Percentiles rank a stretch among this genome's conserved stretches.
phyloP scores from a whole-genome alignment of 1,140 invertebrate genomes.

The Hetaerina americana region DNA sequence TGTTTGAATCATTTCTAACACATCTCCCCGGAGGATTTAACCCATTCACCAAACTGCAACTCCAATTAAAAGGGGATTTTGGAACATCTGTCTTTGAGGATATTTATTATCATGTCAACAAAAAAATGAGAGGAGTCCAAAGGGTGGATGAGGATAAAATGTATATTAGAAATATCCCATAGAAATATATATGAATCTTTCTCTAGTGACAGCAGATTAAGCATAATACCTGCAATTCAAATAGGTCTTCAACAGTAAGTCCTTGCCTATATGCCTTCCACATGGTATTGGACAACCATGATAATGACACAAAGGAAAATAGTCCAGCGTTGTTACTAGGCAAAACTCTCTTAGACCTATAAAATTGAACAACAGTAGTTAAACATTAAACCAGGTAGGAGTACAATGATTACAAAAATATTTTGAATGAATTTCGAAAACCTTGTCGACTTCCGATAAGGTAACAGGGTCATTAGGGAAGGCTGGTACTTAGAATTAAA shows the following conservation, averaged over 20 bases:
- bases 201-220: background rate
- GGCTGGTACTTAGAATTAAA: background rate
- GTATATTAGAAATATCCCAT: too few species aligned
- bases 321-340: constrained; percentile 30
- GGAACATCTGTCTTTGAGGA: too few species aligned
- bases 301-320: constrained; percentile 39
- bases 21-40: too few species aligned
- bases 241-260: constrained; percentile 17
- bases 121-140: too few species aligned
- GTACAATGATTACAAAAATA: background rate
- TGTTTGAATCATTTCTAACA: too few species aligned
- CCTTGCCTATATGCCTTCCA: constrained; percentile 36
- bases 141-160: too few species aligned
- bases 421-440: background rate
- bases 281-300: constrained; percentile 44
- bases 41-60: too few species aligned
- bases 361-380: background rate
- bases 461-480: background rate
- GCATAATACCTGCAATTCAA: constrained; percentile 15
- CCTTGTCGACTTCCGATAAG: background rate
- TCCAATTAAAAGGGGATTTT: too few species aligned
- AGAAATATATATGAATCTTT: too few species aligned
- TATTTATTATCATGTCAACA: too few species aligned
- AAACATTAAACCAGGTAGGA: background rate
- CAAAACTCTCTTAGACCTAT: background rate